A percentile compares a stretch with the other conserved stretches of the same genome.
Evolutionary conservation across 2,888 invertebrate species (phyloP).

Genomic region (Eugnorisma glareosa): DNA sequence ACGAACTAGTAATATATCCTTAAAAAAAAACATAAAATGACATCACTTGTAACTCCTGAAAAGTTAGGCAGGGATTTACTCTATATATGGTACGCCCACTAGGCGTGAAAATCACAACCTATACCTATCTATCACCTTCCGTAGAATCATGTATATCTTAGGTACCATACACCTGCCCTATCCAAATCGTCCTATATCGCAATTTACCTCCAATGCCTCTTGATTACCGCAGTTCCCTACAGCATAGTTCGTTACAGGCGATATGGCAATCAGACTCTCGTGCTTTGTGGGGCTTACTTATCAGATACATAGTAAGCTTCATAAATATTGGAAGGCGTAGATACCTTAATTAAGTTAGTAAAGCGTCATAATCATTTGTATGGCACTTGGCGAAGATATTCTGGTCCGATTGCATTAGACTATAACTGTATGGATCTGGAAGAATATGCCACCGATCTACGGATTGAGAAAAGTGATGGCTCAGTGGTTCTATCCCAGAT

Average conservation of each 20-base stretch:
- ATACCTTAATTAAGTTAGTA: slow-evolving; percentile 37
- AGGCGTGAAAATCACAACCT: not conserved
- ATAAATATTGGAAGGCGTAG: slow-evolving; percentile 33
- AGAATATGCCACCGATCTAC: not conserved
- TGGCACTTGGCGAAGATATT: not conserved
- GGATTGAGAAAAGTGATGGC: not conserved
- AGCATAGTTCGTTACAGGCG: slow-evolving; percentile 57
- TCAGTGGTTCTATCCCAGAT: not conserved
- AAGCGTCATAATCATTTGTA: slow-evolving; percentile 31
- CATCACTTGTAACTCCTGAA: not conserved
- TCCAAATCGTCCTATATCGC: slow-evolving; percentile 52
- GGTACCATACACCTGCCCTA: slow-evolving; percentile 5
- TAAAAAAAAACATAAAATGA: not conserved
- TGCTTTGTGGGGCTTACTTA: slow-evolving; percentile 18
- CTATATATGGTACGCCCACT: not conserved
- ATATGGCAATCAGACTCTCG: slow-evolving; percentile 48
- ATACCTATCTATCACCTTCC: not conserved
- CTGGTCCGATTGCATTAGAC: not conserved
- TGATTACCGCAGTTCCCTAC: slow-evolving; percentile 37
- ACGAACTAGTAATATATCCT: not conserved
- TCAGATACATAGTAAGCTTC: slow-evolving; percentile 42
- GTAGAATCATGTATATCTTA: slow-evolving; percentile 23
- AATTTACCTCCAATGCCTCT: slow-evolving; percentile 54
- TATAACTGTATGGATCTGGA: not conserved
- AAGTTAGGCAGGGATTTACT: not conserved